Evolutionary conservation across 2,113 vertebrate genomes (phyloP), one percentile per base, ranked within the genome.

Genomic region (Coptodon bakossiorum): DNA sequence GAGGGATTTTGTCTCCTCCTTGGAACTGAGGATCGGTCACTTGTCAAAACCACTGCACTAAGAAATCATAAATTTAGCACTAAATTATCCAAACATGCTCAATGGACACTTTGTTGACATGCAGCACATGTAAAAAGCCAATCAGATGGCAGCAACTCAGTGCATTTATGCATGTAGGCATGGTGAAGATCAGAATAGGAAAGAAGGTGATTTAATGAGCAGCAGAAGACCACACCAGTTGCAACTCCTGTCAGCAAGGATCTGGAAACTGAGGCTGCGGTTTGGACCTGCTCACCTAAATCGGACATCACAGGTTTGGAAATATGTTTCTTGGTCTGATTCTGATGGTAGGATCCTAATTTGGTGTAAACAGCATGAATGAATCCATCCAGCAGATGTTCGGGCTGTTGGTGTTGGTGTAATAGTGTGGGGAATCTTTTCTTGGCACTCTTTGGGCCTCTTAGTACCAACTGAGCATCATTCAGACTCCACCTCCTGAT

Each of bases 141-240:
- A 73, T 45, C 40, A 45, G 22, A 48, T 0, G 3, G 0, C 68
- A 73, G 3, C 14, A 17, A 27, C 13, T 73, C 5, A 27, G 13
- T 66, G 61, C 31, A 3, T 66, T 38, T 66, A 66, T 0, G 10
- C 0, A 0, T 38, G 34, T 73, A 45, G 13, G 13, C 22, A 27
- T 6, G 13, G 9, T 73, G 22, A 73, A 27, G 14, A 73, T 73
- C 22, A 73, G 68, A 73, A 73, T 73, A 16, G 38, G 68, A 45
- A 45, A 45, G 13, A 27, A 17, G n/a, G 40, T 1, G 68, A 73
- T 45, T 45, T 45, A 66, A 22, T 66, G 19, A 66, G 34, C 61
- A 66, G 19, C 10, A 66, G 34, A 66, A 12, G 40, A 45, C 43
- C 12, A 5, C 40, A 43, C 6, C 17, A 66, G 59, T n/a, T 66